phyloP scores from a whole-genome alignment of 2,888 invertebrate species.

The Cataglyphis rosenhaueri region DNA sequence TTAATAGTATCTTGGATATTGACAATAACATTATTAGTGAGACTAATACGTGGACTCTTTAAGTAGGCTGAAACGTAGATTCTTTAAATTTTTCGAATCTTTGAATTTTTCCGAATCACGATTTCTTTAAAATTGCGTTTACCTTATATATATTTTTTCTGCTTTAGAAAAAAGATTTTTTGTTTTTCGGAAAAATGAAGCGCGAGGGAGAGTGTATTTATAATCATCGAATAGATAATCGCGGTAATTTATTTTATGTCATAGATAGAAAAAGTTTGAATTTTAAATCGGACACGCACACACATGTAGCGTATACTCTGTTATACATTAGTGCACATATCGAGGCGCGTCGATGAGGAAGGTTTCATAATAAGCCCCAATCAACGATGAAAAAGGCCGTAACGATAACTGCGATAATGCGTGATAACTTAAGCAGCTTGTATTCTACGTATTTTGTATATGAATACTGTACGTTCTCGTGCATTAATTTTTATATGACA shows the following conservation, averaged over 20 bases:
- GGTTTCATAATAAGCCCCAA: conserved; percentile 47
- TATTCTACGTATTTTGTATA: background rate
- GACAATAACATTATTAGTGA: background rate
- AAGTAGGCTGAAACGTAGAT: background rate
- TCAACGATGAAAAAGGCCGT: conserved; percentile 44
- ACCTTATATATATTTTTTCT: background rate
- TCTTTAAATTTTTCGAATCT: background rate
- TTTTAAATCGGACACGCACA: background rate
- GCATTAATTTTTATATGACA: background rate
- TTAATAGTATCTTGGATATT: conserved; percentile 25
- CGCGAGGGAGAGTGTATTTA: background rate
- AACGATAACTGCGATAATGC: conserved; percentile 28
- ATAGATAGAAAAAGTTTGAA: background rate
- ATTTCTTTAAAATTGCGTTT: background rate
- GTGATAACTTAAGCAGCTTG: conserved; percentile 19
- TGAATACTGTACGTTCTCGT: background rate
- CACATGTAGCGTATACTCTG: background rate
- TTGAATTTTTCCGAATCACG: background rate
- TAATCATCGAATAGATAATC: background rate
- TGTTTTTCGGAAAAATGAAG: background rate
- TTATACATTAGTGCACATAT: background rate
- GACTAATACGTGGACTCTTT: background rate
- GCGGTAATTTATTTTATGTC: background rate
- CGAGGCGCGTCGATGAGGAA: conserved; percentile 37
- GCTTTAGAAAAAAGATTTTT: background rate